A percentile compares a stretch with the other conserved stretches of the same genome.
phyloP scores from a whole-genome alignment of 2,113 vertebrate genomes.

The Anolis carolinensis region DNA sequence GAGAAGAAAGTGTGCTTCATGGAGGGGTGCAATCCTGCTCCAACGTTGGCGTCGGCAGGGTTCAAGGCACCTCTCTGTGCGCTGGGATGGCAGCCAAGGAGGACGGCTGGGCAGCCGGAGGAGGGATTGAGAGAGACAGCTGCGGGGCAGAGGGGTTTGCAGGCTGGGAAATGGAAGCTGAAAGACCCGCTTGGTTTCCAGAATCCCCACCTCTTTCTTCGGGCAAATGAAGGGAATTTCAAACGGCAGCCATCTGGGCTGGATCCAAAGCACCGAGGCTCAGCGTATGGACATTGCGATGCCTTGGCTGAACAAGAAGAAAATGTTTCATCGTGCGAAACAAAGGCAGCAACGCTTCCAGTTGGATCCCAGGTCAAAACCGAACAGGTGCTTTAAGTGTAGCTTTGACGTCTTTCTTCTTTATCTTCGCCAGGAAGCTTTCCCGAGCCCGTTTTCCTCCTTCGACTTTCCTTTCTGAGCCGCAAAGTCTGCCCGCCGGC shows the following conservation, averaged over 20 bases:
- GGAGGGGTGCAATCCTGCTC: not conserved
- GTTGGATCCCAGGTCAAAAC: slow-evolving; percentile 10
- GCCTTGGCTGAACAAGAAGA: not conserved
- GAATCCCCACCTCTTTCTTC: no score
- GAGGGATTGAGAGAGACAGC: not conserved
- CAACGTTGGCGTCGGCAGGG: not conserved
- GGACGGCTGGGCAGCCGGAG: not conserved
- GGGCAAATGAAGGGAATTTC: not conserved
- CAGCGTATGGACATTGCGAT: no score
- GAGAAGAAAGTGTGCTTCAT: not conserved
- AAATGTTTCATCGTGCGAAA: not conserved
- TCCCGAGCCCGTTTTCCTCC: not conserved
- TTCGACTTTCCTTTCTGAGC: not conserved
- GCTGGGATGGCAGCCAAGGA: not conserved
- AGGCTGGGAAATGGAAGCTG: not conserved
- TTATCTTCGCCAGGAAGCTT: not conserved
- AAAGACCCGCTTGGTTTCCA: not conserved
- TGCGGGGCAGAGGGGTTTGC: not conserved
- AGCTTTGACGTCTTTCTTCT: not conserved
- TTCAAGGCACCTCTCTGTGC: not conserved
- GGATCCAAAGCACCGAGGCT: not conserved
- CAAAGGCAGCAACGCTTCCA: not conserved
- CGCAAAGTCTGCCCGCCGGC: not conserved
- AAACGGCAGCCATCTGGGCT: not conserved
- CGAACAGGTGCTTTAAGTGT: not conserved